Base-by-base conservation (phyloP, 2,888 invertebrate genomes). In the Microchrysa polita region DNA sequence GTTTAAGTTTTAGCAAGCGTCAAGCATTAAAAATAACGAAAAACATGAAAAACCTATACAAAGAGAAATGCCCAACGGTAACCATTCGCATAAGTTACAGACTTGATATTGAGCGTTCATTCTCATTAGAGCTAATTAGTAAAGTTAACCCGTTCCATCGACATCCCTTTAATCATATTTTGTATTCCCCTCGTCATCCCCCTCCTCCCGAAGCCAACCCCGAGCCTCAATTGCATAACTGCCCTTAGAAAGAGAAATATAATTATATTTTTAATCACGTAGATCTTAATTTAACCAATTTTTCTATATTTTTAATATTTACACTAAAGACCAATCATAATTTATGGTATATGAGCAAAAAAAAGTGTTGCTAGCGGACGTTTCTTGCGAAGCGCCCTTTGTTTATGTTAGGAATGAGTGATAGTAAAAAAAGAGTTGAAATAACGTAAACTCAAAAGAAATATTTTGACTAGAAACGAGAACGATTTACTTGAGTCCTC, bases 1-100 rank as follows among this genome's bases (percentile, higher is more conserved):
- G 93, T 93, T 86, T 93, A 88, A 80, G 63, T 69, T 69, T n/a
- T 69, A 34, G 10, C 16, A 44, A 48, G 27, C 27, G 27, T 34
- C 27, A 7, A 2, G 27, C n/a, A 12, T 44, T 7, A 34, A 34
- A 34, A 34, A 34, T 7, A 34, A n/a, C n/a, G n/a, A n/a, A n/a
- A n/a, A n/a, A 34, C 27, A 34, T 34, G 7, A 34, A 34, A 34
- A 34, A n/a, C 63, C 42, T 65, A 65, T 34, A 20, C 44, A 65
- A 48, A 65, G 48, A 65, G 12, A 65, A 65, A 10, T 48, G 23
- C 65, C 65, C 44, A 65, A 48, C 48, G 65, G 65, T 65, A 65
- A 65, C 14, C 65, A 22, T 65, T 34, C 27, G 18, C 10, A 63
- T 63, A 65, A 48, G 16, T 65, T 44, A 65, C 22, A 23, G 20